Evolutionary conservation across 2,113 vertebrate species (phyloP).

Genomic region (Aegotheles bennettii): DNA sequence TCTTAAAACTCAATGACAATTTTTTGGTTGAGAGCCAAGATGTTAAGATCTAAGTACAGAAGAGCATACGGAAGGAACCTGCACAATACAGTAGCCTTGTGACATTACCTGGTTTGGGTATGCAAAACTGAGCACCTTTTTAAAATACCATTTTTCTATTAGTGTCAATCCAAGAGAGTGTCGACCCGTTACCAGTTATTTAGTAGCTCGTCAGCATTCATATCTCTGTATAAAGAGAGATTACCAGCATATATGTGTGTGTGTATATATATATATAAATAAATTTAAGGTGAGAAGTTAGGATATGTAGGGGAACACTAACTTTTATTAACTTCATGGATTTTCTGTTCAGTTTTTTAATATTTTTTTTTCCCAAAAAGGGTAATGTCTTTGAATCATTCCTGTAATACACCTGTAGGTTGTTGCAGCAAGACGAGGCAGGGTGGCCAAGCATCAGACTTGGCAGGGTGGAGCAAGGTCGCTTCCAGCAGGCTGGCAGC

Average conservation of each 20-base stretch:
- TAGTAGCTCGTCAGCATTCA: background rate
- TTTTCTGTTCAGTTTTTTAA: background rate
- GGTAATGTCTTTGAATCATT: background rate
- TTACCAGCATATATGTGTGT: background rate
- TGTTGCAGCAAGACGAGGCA: background rate
- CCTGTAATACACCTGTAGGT: background rate
- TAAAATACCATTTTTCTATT: background rate
- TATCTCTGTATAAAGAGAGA: background rate
- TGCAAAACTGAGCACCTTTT: background rate
- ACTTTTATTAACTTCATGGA: background rate
- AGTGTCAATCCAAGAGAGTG: background rate
- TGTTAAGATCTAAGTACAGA: background rate
- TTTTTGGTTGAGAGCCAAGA: background rate
- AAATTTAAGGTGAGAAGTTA: background rate
- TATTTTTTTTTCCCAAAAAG: background rate
- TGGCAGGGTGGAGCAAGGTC: background rate
- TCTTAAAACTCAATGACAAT: background rate
- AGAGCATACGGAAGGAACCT: background rate
- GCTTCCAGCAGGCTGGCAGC: background rate
- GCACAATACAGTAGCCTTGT: background rate
- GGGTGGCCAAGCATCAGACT: background rate
- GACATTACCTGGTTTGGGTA: background rate
- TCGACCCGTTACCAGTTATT: background rate
- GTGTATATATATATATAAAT: too few species aligned
- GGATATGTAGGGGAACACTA: background rate